These are phyloP conservation scores for Phorcus lineatus DNA, from an alignment of 2,888 invertebrate genomes.

Conservation along the genomic window DNA sequence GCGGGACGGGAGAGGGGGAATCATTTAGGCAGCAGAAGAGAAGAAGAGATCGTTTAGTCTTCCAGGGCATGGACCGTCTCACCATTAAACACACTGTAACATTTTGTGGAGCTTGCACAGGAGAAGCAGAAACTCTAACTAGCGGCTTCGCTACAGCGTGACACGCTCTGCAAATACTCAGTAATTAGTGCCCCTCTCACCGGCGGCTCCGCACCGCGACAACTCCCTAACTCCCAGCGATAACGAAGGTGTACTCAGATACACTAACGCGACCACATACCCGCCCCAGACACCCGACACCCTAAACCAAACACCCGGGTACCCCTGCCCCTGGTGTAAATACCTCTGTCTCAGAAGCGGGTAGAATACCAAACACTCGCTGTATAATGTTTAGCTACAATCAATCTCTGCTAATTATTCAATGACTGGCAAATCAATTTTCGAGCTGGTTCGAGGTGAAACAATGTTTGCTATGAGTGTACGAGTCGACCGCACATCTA, in stretches of 20 bases:
- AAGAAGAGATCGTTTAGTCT: neutral
- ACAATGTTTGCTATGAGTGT: constrained; percentile 4
- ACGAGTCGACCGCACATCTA: neutral
- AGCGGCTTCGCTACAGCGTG: constrained; percentile 3
- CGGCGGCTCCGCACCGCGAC: neutral
- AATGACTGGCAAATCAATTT: neutral
- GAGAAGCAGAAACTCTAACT: constrained; percentile 10
- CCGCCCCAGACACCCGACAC: constrained; percentile 13
- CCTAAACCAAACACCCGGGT: neutral
- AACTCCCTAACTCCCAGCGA: neutral
- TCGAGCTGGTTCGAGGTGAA: neutral
- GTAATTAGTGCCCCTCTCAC: constrained; percentile 5
- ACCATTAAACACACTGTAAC: constrained; percentile 13
- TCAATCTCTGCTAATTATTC: neutral
- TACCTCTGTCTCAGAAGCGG: neutral
- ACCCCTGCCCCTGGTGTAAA: neutral
- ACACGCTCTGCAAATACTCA: neutral
- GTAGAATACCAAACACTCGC: neutral
- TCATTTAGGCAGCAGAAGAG: neutral
- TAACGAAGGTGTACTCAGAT: neutral
- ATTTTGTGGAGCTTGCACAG: neutral
- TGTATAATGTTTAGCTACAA: neutral
- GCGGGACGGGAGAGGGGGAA: neutral
- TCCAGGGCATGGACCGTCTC: neutral
- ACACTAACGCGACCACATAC: neutral